These are phyloP conservation scores for Drosophila micromelanica DNA, from an alignment of 1,140 invertebrate species.

Conservation along the genomic window DNA sequence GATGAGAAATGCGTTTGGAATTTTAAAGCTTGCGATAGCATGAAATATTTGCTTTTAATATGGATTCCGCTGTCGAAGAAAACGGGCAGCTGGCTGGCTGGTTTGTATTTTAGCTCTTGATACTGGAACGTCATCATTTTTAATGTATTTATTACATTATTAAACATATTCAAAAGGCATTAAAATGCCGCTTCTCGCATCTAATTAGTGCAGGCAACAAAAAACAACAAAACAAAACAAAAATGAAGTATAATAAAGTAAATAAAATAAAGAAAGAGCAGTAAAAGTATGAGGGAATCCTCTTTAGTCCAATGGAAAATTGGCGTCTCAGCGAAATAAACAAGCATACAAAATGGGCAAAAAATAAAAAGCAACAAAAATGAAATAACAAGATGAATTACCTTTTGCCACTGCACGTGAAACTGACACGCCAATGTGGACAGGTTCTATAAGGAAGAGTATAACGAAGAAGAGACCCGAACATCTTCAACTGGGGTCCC, in stretches of 20 bases:
- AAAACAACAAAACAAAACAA: conserved; percentile 12
- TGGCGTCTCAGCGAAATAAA: conserved; percentile 44
- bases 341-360: conserved; percentile 41
- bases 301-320: conserved; percentile 38
- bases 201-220: conserved; percentile 51
- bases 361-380: conserved; percentile 18
- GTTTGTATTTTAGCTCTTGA: neutral
- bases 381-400: conserved; percentile 77
- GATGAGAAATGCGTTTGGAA: neutral
- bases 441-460: no score
- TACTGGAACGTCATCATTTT: conserved; percentile 6
- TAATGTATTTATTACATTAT: conserved; percentile 44
- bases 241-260: conserved; percentile 3
- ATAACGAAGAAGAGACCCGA: no score
- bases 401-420: conserved; percentile 82
- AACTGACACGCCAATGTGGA: conserved; percentile 72
- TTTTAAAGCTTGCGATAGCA: conserved; percentile 4
- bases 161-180: conserved; percentile 47
- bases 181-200: conserved; percentile 58
- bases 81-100: conserved; percentile 8
- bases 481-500: neutral
- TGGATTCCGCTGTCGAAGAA: neutral
- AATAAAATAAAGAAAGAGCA: neutral
- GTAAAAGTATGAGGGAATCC: conserved; percentile 23
- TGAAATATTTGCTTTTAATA: neutral